Base-by-base conservation (phyloP, 2,888 invertebrate species). In the Schrankia costaestrigalis region DNA sequence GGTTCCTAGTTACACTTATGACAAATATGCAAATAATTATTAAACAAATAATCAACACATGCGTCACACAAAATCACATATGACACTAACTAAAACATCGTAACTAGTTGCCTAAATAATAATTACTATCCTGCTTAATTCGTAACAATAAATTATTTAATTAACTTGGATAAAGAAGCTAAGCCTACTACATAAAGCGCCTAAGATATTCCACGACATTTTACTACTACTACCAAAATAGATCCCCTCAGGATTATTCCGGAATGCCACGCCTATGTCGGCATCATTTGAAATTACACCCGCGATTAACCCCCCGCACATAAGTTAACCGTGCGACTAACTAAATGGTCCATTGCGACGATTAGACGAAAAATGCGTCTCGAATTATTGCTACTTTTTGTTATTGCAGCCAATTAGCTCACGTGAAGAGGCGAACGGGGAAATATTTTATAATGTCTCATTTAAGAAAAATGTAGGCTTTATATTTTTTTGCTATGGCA, bases 301-400 rank as follows among this genome's bases (percentile, higher is more conserved):
- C 76, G 69, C 66, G 74, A 79, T 82, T 78, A 77, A 71, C 69
- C 65, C 61, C 55, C 31, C 47, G 45, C 51, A 42, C 48, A 47
- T 42, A 46, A 59, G 44, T 40, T 44, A 46, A 44, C 44, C 56
- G 60, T 60, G 56, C 56, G 42, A 53, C 61, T 47, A 25, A 64
- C 71, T 74, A 70, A 73, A 63, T 57, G 64, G 64, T 55, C 63
- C 66, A 64, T 74, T 65, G 66, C 67, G 65, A 45, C 72, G 73
- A 81, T 85, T 83, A 83, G 74, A 48, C 62, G 70, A 75, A 72
- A 75, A 65, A 80, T 80, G 71, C 54, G 47, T 43, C 29, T 54
- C 26, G 52, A 69, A 65, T 76, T 68, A 66, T 60, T 63, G 43
- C 55, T 14, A 52, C 21, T 59, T 56, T 56, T 59, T 56, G 39